Conservation (phyloP, 1,140 invertebrate species). For the Kradibia gibbosae region DNA sequence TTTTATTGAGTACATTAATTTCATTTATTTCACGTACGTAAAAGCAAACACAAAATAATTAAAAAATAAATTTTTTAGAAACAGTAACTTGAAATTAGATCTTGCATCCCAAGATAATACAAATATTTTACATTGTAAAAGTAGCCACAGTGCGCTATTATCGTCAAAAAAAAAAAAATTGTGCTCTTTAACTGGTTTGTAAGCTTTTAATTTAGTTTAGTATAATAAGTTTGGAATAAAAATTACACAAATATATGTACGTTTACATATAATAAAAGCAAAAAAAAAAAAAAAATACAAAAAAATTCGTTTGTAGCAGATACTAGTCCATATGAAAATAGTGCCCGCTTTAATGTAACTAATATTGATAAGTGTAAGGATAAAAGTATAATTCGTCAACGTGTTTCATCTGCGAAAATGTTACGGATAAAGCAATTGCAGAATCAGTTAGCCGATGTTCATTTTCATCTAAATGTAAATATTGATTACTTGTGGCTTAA, state of each 20-base stretch:
- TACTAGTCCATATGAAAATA: conserved; percentile 68
- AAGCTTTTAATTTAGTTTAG: conserved; percentile 14
- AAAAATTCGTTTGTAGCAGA: conserved; percentile 49
- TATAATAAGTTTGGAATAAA: too few relatives aligned
- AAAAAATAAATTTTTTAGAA: conserved; percentile 27
- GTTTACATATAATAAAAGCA: too few relatives aligned
- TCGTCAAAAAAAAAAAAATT: conserved; percentile 70
- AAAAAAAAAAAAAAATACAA: too few relatives aligned
- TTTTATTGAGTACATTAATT: background rate
- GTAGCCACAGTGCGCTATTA: conserved; percentile 48
- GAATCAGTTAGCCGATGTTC: conserved; percentile 85
- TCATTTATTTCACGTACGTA: background rate
- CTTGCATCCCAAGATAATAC: conserved; percentile 62
- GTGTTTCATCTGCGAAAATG: conserved; percentile 83
- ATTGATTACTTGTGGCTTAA: conserved; percentile 15
- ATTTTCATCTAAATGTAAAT: conserved; percentile 81
- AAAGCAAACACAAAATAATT: background rate
- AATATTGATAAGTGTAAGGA: conserved; percentile 60
- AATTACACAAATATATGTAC: too few relatives aligned
- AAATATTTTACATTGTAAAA: conserved; percentile 35
- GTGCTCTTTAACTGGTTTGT: conserved; percentile 68
- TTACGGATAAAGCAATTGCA: conserved; percentile 82
- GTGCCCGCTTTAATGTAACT: conserved; percentile 63
- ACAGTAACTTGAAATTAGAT: conserved; percentile 62
- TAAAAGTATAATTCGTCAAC: conserved; percentile 76